A percentile compares a stretch with the other conserved stretches of the same genome.
Conservation (phyloP, 2,113 vertebrate species). For the Bubalus kerabau region DNA sequence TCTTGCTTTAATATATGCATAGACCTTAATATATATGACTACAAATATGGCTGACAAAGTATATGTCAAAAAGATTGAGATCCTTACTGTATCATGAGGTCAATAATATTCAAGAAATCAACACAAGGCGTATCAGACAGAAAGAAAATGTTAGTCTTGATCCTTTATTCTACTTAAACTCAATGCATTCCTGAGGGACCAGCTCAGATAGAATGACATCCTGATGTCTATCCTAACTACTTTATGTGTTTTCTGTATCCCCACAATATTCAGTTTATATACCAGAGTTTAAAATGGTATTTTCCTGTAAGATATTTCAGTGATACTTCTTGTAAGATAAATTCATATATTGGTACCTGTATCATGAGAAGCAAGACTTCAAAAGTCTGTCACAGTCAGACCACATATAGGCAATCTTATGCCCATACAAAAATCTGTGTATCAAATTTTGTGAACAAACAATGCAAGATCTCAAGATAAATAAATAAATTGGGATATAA, state of each 20-base stretch:
- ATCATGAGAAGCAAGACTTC: not conserved
- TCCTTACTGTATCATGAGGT: not conserved
- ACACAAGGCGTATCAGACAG: not conserved
- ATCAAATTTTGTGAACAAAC: not conserved
- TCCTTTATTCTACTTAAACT: not conserved
- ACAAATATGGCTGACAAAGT: not conserved
- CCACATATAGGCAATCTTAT: not conserved
- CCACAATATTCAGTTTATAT: not conserved
- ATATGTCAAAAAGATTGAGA: not conserved
- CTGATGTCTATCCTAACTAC: not conserved
- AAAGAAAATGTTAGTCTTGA: not conserved
- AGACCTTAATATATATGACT: not conserved
- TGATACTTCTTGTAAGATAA: not conserved
- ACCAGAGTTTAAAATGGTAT: not conserved
- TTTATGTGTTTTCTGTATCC: not conserved
- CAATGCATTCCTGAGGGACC: not conserved
- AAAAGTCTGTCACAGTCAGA: not conserved
- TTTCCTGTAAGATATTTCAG: not conserved
- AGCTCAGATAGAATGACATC: not conserved
- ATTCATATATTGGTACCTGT: not conserved
- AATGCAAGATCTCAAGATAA: not conserved
- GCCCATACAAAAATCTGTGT: not conserved
- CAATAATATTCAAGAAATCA: not conserved
- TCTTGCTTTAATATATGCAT: no score
- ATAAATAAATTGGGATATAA: not conserved